Conservation (phyloP, 2,888 invertebrate species). For the Drosophila subsilvestris region DNA sequence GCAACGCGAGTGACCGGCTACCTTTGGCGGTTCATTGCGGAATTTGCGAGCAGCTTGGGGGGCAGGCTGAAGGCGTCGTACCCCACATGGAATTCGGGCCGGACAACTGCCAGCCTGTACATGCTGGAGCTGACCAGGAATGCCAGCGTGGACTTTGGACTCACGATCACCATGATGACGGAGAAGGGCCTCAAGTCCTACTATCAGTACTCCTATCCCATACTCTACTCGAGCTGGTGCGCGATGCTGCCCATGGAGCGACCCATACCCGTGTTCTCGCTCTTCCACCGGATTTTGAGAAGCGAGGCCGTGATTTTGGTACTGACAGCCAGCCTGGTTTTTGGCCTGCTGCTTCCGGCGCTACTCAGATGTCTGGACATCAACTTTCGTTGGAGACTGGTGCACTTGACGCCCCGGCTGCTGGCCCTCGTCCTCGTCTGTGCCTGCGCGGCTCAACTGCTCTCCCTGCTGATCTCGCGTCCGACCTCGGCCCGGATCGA, state of each 20-base stretch:
- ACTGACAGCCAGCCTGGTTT: not conserved
- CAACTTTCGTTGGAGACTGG: not conserved
- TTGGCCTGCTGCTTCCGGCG: not conserved
- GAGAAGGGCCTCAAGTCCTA: not conserved
- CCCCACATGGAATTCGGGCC: conserved; percentile 25
- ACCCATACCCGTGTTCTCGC: not conserved
- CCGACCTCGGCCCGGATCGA: conserved; percentile 34
- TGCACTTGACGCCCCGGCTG: conserved; percentile 1
- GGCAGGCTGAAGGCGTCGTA: conserved; percentile 28
- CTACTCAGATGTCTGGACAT: not conserved
- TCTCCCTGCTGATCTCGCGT: conserved; percentile 28
- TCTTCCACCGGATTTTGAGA: conserved; percentile 35
- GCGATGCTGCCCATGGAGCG: conserved; percentile 57
- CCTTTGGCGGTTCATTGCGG: conserved; percentile 43
- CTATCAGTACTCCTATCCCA: conserved; percentile 51
- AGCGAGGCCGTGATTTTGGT: conserved; percentile 6
- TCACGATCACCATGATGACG: not conserved
- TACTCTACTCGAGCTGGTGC: conserved; percentile 48
- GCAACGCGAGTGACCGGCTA: conserved; percentile 40
- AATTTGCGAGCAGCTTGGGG: conserved; percentile 40
- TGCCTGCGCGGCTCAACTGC: conserved; percentile 47
- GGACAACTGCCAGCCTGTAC: not conserved
- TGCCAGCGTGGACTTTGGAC: conserved; percentile 51
- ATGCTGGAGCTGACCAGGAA: conserved; percentile 50
- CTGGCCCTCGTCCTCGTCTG: conserved; percentile 26